phyloP scores from a whole-genome alignment of 92 coral and sea anemone genomes.

The Diadumene lineata region DNA sequence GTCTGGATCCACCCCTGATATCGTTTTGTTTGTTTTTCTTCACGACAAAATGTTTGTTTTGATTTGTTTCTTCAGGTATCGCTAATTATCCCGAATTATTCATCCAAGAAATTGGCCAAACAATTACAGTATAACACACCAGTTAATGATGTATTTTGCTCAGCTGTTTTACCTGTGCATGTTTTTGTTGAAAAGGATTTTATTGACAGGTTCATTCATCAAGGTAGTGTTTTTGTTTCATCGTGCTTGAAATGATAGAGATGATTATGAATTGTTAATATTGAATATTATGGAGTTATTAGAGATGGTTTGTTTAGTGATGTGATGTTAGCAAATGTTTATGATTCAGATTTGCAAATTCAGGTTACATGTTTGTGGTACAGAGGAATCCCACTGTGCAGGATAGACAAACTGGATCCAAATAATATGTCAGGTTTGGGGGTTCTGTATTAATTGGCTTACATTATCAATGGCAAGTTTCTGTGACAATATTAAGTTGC shows the following conservation, averaged over 20 bases:
- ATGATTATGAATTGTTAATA: not conserved
- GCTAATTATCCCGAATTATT: slow-evolving; percentile 63
- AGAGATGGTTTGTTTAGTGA: too few relatives aligned
- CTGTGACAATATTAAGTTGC: too few relatives aligned
- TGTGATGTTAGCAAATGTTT: too few relatives aligned
- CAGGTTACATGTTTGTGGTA: too few relatives aligned
- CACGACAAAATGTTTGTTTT: not conserved
- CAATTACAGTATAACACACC: slow-evolving; percentile 41
- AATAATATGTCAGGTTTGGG: too few relatives aligned
- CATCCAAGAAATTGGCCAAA: slow-evolving; percentile 44
- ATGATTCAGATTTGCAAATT: too few relatives aligned
- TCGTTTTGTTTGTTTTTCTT: not conserved
- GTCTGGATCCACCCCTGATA: not conserved
- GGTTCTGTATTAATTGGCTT: too few relatives aligned
- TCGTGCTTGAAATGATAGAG: not conserved
- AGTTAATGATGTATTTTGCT: slow-evolving; percentile 44
- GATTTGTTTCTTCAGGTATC: slow-evolving; percentile 60
- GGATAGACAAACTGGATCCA: too few relatives aligned
- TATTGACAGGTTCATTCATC: slow-evolving; percentile 69
- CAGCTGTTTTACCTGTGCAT: slow-evolving; percentile 61
- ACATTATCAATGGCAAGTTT: too few relatives aligned
- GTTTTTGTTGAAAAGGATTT: slow-evolving; percentile 72
- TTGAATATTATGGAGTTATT: too few relatives aligned
- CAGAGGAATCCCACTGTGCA: too few relatives aligned
- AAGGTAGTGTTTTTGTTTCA: slow-evolving; percentile 50